Evolutionary conservation across 2,888 invertebrate genomes (phyloP), one percentile per base, ranked within the genome.

Genomic region (Palloptera scutellata): DNA sequence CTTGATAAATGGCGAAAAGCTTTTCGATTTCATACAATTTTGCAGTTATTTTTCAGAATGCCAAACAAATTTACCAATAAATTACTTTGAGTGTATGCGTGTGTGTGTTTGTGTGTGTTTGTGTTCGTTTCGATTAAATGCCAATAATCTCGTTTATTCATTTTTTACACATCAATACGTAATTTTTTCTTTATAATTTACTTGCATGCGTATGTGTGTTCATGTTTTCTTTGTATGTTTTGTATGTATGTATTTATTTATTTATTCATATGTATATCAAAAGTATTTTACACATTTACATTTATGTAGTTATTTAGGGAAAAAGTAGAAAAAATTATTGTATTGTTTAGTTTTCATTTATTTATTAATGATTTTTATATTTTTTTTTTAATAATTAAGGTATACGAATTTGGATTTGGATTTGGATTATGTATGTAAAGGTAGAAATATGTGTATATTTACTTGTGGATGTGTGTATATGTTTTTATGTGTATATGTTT

Each of bases 1-100:
- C n/a, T n/a, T n/a, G n/a, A n/a, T n/a, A n/a, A n/a, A n/a, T n/a
- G n/a, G n/a, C n/a, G n/a, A n/a, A n/a, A n/a, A n/a, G n/a, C n/a
- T n/a, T n/a, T n/a, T n/a, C n/a, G 53, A 17, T 59, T 57, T 41
- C 45, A 17, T 57, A n/a, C 54, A 52, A 61, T 64, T 60, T 54
- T 67, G 60, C 62, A 61, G 66, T 64, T 68, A 58, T 60, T 66
- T 67, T 61, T 64, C 3, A 2, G 6, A 30, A 30, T 30, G 30
- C 30, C 30, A 30, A 30, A 30, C 30, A 30, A 30, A 30, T 30
- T 30, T 30, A 30, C 30, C 30, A 30, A 30, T 6, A 30, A 30
- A 30, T 48, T 48, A 5, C 48, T 48, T 48, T 48, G 48, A 48
- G 48, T 48, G 48, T 48, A 48, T 11, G 6, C 6, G 6, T 2